Base-by-base conservation (phyloP, 2,888 invertebrate species). In the Agrilus mali region DNA sequence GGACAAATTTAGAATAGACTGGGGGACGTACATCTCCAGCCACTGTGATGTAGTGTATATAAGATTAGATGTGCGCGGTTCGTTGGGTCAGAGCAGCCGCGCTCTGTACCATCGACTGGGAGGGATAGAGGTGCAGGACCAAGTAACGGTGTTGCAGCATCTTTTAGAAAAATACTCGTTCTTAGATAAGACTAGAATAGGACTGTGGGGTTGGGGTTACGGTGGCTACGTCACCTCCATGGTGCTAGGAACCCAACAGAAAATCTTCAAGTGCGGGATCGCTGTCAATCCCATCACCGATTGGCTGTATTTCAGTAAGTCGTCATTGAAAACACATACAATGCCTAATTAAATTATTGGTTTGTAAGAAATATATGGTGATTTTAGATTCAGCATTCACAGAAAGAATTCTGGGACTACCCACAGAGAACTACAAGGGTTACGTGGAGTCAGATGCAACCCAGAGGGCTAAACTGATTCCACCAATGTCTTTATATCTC, bases 131-230 rank as follows among this genome's bases (percentile, higher is more conserved):
- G 57, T 57, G 16, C 48, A 54, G 44, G 57, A 57, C 45, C 92
- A 94, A 69, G 78, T 94, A 59, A 80, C 81, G 57, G 92, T 87
- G 57, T 72, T 88, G 63, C 81, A 80, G 75, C 80, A 86, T 70
- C 77, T 93, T 56, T 71, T 87, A 62, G 82, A 88, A 45, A 84
- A 80, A 38, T 75, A 84, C 56, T 82, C 82, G 60, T 94, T 82
- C 69, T 75, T 94, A 60, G 90, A 94, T 67, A 82, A 83, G 58
- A 82, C 84, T 3, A 76, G 89, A 46, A 86, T 92, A 37, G 93
- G 90, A 7, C 85, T 96, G 44, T 94, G 92, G 92, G 95, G 95
- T 36, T 92, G 93, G 92, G 94, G 93, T 13, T 95, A 93, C 67
- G 95, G 90, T 7, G 95, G 94, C 7, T 95, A 92, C 67, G 87